These are phyloP conservation scores for Meta bourneti DNA, from an alignment of 2,888 invertebrate species.

Conservation along the genomic window DNA sequence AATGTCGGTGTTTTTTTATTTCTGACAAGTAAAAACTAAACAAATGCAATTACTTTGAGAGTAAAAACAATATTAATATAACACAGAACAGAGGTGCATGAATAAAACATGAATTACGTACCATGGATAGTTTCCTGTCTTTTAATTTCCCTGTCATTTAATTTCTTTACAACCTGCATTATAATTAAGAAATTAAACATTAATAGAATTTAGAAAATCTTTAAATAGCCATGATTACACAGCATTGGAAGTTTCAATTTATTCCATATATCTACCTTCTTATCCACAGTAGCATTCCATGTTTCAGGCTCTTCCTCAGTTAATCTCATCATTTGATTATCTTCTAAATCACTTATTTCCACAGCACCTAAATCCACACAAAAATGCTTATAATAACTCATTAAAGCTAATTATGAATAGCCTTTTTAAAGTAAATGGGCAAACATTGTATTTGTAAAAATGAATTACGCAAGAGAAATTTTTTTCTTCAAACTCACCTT, in stretches of 20 bases:
- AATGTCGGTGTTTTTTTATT: no score
- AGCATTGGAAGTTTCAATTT: not conserved
- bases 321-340: constrained; percentile 90
- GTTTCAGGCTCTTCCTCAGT: constrained; percentile 93
- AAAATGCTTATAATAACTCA: constrained; percentile 16
- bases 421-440: not conserved
- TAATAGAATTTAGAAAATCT: no score
- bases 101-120: constrained; percentile 76
- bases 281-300: constrained; percentile 94
- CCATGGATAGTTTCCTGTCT: constrained; percentile 96
- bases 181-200: not conserved
- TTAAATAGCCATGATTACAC: not conserved
- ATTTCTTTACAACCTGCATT: constrained; percentile 83
- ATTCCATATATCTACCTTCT: constrained; percentile 83
- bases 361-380: constrained; percentile 63
- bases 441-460: not conserved
- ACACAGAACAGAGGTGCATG: no score
- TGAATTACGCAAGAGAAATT: not conserved
- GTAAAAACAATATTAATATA: no score
- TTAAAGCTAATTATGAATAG: not conserved
- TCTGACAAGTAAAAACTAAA: no score
- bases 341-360: constrained; percentile 85
- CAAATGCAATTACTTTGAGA: no score
- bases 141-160: constrained; percentile 91
- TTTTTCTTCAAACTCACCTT: constrained; percentile 77